Conservation (phyloP, 1,140 invertebrate species). For the Dreissena rostriformis region DNA sequence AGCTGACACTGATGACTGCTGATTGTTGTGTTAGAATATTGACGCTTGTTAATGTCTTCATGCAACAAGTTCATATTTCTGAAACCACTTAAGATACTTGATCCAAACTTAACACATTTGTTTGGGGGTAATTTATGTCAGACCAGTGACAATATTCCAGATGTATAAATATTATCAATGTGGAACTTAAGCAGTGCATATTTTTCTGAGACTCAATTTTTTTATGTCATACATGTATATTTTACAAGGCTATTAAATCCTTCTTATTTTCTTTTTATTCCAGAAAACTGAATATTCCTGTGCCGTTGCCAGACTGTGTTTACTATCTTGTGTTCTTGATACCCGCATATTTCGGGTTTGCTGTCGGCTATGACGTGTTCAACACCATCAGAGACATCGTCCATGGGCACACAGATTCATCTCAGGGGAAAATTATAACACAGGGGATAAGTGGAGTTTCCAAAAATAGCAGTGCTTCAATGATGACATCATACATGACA, state of each 20-base stretch:
- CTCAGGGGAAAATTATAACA: conserved; percentile 52
- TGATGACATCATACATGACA: too few species aligned
- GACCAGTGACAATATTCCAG: too few species aligned
- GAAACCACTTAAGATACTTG: too few species aligned
- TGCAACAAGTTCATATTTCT: too few species aligned
- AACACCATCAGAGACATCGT: conserved; percentile 62
- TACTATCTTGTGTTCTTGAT: conserved; percentile 63
- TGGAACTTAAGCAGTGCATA: too few species aligned
- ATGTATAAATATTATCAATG: too few species aligned
- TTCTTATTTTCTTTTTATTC: conserved; percentile 27
- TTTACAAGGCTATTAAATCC: background rate
- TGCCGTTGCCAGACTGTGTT: conserved; percentile 60
- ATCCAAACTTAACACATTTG: too few species aligned
- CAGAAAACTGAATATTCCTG: conserved; percentile 61
- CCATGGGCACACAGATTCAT: conserved; percentile 5
- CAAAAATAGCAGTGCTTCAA: conserved; percentile 25
- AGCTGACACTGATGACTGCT: too few species aligned
- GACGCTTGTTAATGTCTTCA: too few species aligned
- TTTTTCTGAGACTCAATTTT: too few species aligned
- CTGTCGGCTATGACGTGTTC: conserved; percentile 72
- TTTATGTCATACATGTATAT: background rate
- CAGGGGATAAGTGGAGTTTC: conserved; percentile 30
- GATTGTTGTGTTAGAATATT: too few species aligned
- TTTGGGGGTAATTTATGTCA: too few species aligned
- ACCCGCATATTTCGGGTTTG: conserved; percentile 73